Base-by-base conservation (phyloP, 2,113 vertebrate genomes). In the Zosterops japonicus region DNA sequence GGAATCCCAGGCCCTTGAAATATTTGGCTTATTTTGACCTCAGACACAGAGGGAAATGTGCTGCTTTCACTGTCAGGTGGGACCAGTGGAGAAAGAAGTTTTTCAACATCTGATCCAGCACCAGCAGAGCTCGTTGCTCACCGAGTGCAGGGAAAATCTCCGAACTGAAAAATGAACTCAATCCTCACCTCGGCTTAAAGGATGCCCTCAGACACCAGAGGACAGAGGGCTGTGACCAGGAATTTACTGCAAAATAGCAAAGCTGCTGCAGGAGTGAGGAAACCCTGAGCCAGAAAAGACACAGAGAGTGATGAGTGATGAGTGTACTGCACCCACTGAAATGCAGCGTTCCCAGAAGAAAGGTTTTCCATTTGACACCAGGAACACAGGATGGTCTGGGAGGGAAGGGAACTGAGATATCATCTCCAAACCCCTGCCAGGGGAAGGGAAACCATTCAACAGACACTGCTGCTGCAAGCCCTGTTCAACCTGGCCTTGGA, bases 401-500 rank as follows among this genome's bases (percentile, higher is more conserved):
- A 31, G 11, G 24, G 53, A 89, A 46, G 19, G 24, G 28, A 75
- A 44, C 12, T n/a, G 7, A 1, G 22, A 35, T 8, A 28, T 8
- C 33, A 46, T n/a, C 47, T 52, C n/a, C 29, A 61, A 39, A 16
- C 5, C 15, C 29, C 33, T 35, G 47, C 29, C 53, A 60, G 3
- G 16, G 15, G 20, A 25, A 67, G 28, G 24, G 39, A 65, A 49
- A 27, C 11, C 14, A n/a, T 53, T 41, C 52, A n/a, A 23, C 29
- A 69, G 14, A 28, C 28, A 41, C 6, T 41, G 44, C 35, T 36
- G 55, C 8, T 41, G 46, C 76, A 64, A 64, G 14, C 9, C 35
- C 21, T 0, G 0, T 60, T 39, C 69, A 82, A 0, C 23, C 60
- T 28, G 44, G 27, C 35, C 42, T 42, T 35, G 59, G 35, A 35